Evolutionary conservation across 2,113 vertebrate species (phyloP).

Genomic region (Quiscalus mexicanus): DNA sequence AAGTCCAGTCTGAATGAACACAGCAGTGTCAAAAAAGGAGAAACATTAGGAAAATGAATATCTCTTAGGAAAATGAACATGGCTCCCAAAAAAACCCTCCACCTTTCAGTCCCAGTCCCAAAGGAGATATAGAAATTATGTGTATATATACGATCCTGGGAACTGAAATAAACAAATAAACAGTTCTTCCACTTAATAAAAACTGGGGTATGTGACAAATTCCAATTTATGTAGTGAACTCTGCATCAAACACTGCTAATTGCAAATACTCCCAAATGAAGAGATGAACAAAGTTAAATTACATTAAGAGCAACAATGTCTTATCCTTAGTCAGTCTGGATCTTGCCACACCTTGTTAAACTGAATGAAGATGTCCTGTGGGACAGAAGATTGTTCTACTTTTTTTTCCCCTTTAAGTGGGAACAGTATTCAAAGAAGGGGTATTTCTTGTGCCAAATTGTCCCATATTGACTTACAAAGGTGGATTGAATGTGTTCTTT

Average conservation of each 20-base stretch:
- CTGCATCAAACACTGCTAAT: background rate
- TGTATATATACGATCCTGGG: background rate
- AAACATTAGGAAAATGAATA: background rate
- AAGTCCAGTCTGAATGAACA: background rate
- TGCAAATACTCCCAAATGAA: accelerated
- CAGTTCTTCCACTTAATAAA: background rate
- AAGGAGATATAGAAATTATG: background rate
- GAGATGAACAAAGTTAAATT: background rate
- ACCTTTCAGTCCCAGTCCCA: background rate
- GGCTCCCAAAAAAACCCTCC: accelerated
- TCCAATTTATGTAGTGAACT: background rate
- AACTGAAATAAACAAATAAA: background rate
- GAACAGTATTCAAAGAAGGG: background rate
- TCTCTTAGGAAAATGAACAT: background rate
- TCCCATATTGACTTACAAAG: background rate
- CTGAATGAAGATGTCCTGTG: background rate
- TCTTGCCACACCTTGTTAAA: background rate
- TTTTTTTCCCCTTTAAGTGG: background rate
- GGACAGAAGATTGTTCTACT: accelerated
- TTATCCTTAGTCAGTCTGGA: background rate
- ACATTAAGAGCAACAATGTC: background rate
- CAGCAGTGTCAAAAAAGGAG: background rate
- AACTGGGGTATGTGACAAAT: background rate
- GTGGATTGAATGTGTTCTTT: background rate
- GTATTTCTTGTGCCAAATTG: background rate